These are phyloP conservation scores for Mechanitis messenoides DNA, from an alignment of 2,888 invertebrate genomes.

Conservation along the genomic window DNA sequence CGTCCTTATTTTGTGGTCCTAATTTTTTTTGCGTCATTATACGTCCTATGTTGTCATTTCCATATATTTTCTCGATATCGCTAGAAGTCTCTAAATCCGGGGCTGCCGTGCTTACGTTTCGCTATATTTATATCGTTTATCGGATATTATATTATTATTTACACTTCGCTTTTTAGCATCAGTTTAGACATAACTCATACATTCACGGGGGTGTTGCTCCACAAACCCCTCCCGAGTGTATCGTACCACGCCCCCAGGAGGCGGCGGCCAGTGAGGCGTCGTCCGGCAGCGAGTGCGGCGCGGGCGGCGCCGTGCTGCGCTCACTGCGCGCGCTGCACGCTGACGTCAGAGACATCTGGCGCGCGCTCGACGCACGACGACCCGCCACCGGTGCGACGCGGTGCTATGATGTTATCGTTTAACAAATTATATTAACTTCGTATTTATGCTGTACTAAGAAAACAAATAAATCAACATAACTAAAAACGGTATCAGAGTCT, in stretches of 20 bases:
- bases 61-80: background rate
- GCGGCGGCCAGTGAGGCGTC: conserved; percentile 55
- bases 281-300: conserved; percentile 45
- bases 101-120: background rate
- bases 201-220: too few species aligned
- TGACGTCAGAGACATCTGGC: conserved; percentile 43
- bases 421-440: too few species aligned
- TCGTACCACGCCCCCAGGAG: conserved; percentile 38
- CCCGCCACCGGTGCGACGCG: conserved; percentile 31
- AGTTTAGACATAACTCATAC: too few species aligned
- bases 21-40: conserved; percentile 5
- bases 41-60: conserved; percentile 1
- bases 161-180: conserved; percentile 4
- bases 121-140: conserved; percentile 4
- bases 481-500: too few species aligned
- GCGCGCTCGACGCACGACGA: conserved; percentile 36
- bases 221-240: background rate
- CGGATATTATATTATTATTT: conserved; percentile 1
- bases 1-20: conserved; percentile 1
- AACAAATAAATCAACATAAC: too few species aligned
- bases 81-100: too few species aligned
- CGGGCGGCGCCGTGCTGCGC: conserved; percentile 58
- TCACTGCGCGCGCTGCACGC: conserved; percentile 43
- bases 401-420: too few species aligned
- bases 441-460: too few species aligned